Evolutionary conservation across 2,888 invertebrate species (phyloP).

Genomic region (Xylota segnis): DNA sequence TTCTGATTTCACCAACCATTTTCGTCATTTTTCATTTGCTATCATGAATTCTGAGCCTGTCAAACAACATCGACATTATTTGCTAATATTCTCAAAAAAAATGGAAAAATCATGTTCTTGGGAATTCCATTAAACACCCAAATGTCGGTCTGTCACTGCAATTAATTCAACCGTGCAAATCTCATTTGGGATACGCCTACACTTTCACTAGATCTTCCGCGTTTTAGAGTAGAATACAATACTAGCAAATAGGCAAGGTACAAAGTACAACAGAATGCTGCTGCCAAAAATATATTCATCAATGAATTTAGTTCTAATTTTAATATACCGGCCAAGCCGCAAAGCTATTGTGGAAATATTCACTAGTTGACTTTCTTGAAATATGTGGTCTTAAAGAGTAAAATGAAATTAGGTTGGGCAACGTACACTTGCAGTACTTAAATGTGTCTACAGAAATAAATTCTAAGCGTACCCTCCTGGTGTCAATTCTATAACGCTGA

Average conservation of each 20-base stretch:
- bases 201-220: background rate
- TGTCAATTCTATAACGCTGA: too few relatives aligned
- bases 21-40: too few relatives aligned
- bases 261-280: background rate
- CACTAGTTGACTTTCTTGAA: background rate
- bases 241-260: background rate
- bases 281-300: background rate
- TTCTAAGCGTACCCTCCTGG: too few relatives aligned
- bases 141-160: background rate
- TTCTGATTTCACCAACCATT: too few relatives aligned
- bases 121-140: background rate
- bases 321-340: background rate
- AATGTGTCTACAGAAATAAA: too few relatives aligned
- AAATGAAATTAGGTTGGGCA: background rate
- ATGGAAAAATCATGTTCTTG: too few relatives aligned
- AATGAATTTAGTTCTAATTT: background rate
- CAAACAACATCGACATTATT: too few relatives aligned
- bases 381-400: background rate
- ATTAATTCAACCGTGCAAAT: slow-evolving; percentile 4
- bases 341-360: background rate
- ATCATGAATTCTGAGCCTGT: too few relatives aligned
- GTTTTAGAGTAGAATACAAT: background rate
- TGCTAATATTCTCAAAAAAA: too few relatives aligned
- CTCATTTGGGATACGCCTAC: background rate
- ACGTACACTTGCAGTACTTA: too few relatives aligned